Evolutionary conservation across 2,113 vertebrate species (phyloP).

Genomic region (Enhydra lutris): DNA sequence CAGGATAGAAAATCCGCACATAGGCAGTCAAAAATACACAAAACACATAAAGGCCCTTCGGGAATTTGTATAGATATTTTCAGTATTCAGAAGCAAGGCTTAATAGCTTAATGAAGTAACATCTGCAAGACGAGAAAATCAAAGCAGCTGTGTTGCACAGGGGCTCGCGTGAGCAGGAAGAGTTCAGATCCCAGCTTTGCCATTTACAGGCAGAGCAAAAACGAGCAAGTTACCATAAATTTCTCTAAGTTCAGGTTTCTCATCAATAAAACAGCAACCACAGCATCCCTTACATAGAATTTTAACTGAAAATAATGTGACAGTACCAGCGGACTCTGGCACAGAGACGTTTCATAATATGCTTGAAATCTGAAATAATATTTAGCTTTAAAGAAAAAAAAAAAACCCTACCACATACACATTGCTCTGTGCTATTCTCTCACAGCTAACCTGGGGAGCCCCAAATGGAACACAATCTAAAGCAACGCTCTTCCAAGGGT

Average conservation of each 20-base stretch:
- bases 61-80: slow-evolving; percentile 41
- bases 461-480: not conserved
- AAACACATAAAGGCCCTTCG: slow-evolving; percentile 7
- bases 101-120: slow-evolving; percentile 26
- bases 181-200: slow-evolving; percentile 41
- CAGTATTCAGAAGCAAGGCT: slow-evolving; percentile 26
- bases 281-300: not conserved
- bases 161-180: not conserved
- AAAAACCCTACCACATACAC: not conserved
- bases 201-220: not conserved
- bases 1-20: not conserved
- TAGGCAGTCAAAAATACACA: not conserved
- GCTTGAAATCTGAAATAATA: slow-evolving; percentile 26
- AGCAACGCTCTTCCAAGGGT: not conserved
- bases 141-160: not conserved
- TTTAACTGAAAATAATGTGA: slow-evolving; percentile 29
- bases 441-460: not conserved
- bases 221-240: not conserved
- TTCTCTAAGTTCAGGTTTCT: slow-evolving; percentile 4
- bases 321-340: not conserved
- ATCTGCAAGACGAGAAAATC: not conserved
- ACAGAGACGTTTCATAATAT: not conserved
- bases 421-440: not conserved
- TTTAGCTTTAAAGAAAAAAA: not conserved
- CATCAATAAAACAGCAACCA: slow-evolving; percentile 2